These are phyloP conservation scores for Helleia helle DNA, from an alignment of 2,888 invertebrate species.

Conservation along the genomic window DNA sequence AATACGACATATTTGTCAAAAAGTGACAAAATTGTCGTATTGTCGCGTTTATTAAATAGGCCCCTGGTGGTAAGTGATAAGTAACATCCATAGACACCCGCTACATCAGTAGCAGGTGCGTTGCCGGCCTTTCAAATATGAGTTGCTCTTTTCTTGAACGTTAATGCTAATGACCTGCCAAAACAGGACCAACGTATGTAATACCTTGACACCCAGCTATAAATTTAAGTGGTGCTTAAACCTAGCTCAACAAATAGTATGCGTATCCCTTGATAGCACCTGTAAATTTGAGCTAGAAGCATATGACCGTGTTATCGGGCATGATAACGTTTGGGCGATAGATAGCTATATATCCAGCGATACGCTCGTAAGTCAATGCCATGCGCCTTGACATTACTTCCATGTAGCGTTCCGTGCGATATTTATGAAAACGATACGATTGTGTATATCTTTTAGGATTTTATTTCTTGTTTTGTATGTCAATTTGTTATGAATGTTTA, in stretches of 20 bases:
- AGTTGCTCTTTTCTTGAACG: too few relatives aligned
- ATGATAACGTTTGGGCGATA: slow-evolving; percentile 1
- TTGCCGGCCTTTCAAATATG: too few relatives aligned
- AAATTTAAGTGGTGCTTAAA: neutral
- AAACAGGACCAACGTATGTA: neutral
- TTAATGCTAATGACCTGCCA: too few relatives aligned
- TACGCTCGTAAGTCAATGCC: neutral
- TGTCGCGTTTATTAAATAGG: too few relatives aligned
- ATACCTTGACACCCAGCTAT: neutral
- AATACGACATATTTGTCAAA: too few relatives aligned
- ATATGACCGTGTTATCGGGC: slow-evolving; percentile 6
- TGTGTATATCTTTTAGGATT: too few relatives aligned
- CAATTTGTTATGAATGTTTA: too few relatives aligned
- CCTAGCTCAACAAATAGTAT: neutral
- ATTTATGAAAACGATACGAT: neutral
- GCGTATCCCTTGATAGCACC: neutral
- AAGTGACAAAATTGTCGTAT: too few relatives aligned
- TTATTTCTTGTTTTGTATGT: too few relatives aligned
- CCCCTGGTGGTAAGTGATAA: too few relatives aligned
- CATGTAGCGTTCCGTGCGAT: neutral
- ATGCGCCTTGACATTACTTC: slow-evolving; percentile 7
- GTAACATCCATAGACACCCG: too few relatives aligned
- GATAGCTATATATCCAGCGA: neutral
- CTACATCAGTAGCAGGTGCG: too few relatives aligned
- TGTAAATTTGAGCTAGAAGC: neutral